These are phyloP conservation scores for Lamprotornis superbus DNA, from an alignment of 2,113 vertebrate species.

Conservation along the genomic window DNA sequence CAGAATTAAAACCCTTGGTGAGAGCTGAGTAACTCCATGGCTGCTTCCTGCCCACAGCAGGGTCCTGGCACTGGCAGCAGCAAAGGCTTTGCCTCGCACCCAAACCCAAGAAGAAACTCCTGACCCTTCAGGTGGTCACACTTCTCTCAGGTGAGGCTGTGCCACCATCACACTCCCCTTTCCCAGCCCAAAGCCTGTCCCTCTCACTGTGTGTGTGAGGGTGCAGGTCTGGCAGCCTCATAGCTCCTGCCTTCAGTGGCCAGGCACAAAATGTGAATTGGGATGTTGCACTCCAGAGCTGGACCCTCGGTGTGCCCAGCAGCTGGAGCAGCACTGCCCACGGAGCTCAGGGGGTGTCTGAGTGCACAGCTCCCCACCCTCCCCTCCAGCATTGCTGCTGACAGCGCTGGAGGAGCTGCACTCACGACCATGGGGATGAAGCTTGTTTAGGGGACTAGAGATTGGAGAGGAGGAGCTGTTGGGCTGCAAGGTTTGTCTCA, in stretches of 20 bases:
- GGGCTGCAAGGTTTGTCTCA: background rate
- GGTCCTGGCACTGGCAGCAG: background rate
- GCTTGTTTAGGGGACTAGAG: background rate
- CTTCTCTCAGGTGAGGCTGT: background rate
- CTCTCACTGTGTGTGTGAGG: background rate
- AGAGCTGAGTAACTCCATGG: background rate
- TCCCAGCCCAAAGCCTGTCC: too few species aligned
- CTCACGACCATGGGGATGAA: background rate
- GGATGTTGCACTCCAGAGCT: background rate
- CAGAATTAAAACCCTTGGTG: background rate
- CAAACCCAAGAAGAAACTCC: background rate
- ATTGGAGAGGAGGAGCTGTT: background rate
- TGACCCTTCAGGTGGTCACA: rapidly evolving
- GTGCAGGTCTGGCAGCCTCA: background rate
- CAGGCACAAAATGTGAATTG: background rate
- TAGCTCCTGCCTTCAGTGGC: background rate
- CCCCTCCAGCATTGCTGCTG: background rate
- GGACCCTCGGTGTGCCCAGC: background rate
- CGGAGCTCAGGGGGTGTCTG: background rate
- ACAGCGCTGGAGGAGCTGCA: background rate
- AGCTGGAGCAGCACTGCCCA: background rate
- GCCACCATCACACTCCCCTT: background rate
- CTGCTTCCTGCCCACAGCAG: background rate
- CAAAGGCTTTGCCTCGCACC: background rate
- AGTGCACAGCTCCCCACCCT: background rate